Percentiles rank a stretch among this genome's conserved stretches.
Evolutionary conservation across 2,888 invertebrate genomes (phyloP).

Genomic region (Gymnoscelis rufifasciata): DNA sequence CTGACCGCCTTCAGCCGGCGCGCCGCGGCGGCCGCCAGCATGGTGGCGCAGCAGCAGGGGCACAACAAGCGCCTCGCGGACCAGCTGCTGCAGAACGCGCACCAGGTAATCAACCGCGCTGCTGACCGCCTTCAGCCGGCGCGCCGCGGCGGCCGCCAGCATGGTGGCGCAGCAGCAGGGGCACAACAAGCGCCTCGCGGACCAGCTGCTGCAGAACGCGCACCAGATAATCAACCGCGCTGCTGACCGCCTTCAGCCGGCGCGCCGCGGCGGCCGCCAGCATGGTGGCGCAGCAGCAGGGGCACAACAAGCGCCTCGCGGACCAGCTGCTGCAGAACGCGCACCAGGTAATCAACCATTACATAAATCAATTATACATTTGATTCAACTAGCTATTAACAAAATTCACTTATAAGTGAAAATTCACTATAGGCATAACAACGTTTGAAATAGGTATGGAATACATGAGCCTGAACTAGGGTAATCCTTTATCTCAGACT

Average conservation of each 20-base stretch:
- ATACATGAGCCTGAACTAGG: too few species aligned
- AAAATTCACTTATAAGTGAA: too few species aligned
- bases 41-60: conserved; percentile 96
- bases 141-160: conserved; percentile 92
- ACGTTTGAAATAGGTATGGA: too few species aligned
- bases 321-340: conserved; percentile 93
- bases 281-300: conserved; percentile 95
- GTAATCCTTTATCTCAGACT: too few species aligned
- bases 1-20: conserved; percentile 91
- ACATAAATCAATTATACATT: too few species aligned
- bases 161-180: conserved; percentile 96
- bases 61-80: conserved; percentile 97
- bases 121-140: conserved; percentile 89
- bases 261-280: conserved; percentile 93
- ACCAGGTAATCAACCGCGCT: conserved; percentile 88
- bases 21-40: conserved; percentile 92
- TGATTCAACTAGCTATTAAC: too few species aligned
- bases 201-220: conserved; percentile 91
- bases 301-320: conserved; percentile 95
- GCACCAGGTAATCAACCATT: conserved; percentile 87
- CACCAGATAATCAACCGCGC: conserved; percentile 88
- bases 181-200: conserved; percentile 95
- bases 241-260: conserved; percentile 90
- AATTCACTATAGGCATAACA: too few species aligned
- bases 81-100: conserved; percentile 89